phyloP scores from a whole-genome alignment of 2,113 vertebrate species.

The Colius striatus region DNA sequence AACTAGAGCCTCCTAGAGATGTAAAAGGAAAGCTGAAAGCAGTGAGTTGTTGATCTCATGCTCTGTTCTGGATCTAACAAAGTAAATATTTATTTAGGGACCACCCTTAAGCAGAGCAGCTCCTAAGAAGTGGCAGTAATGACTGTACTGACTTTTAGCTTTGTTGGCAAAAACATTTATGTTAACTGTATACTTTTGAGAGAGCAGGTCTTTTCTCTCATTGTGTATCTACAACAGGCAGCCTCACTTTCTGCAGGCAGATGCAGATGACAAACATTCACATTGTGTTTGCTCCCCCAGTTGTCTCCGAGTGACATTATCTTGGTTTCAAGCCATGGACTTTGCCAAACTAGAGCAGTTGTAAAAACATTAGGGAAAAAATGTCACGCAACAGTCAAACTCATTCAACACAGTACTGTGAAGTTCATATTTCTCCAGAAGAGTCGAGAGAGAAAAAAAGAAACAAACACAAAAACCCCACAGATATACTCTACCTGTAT shows the following conservation, averaged over 20 bases:
- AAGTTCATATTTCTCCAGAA: not conserved
- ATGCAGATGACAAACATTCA: slow-evolving; percentile 10
- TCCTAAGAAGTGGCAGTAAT: slow-evolving; percentile 44
- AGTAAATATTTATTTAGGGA: slow-evolving; percentile 77
- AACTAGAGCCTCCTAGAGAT: not conserved
- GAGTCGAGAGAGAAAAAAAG: not conserved
- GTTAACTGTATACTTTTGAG: not conserved
- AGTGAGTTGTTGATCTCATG: slow-evolving; percentile 22
- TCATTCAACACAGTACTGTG: not conserved
- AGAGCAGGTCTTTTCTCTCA: slow-evolving; percentile 12
- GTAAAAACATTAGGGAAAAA: not conserved
- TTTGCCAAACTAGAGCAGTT: not conserved
- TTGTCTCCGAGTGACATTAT: not conserved
- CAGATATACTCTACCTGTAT: not conserved
- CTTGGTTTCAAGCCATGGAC: not conserved
- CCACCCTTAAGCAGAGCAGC: slow-evolving; percentile 62
- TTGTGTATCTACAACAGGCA: not conserved
- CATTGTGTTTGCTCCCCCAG: not conserved
- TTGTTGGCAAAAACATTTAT: slow-evolving; percentile 69
- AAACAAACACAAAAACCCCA: not conserved
- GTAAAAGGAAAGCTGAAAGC: not conserved
- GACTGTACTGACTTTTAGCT: slow-evolving; percentile 28
- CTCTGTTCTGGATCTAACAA: slow-evolving; percentile 46
- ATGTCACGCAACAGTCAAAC: fast-evolving
- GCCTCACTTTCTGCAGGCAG: not conserved